Percentiles rank a stretch among this genome's conserved stretches.
phyloP scores from a whole-genome alignment of 1,140 invertebrate species.

The Cyclargus thomasi region DNA sequence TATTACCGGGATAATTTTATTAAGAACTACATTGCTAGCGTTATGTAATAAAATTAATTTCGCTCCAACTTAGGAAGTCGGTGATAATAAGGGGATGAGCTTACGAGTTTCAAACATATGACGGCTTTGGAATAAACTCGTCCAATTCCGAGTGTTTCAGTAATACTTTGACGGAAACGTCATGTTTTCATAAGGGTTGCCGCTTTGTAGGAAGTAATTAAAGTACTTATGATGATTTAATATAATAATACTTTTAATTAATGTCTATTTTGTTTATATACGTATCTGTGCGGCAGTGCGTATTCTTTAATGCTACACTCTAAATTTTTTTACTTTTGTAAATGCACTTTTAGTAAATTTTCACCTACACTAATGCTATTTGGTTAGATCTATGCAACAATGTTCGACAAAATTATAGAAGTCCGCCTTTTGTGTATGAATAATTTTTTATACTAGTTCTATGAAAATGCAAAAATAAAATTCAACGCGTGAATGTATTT shows the following conservation, averaged over 20 bases:
- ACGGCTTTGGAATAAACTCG: conserved; percentile 17
- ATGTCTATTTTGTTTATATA: no score
- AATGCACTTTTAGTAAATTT: no score
- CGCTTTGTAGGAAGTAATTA: conserved; percentile 4
- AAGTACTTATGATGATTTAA: not conserved
- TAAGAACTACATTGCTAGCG: not conserved
- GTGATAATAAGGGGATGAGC: conserved; percentile 20
- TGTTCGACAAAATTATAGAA: no score
- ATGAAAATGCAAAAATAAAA: conserved; percentile 2
- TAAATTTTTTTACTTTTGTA: no score
- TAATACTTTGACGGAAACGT: conserved; percentile 20
- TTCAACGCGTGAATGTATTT: conserved; percentile 22
- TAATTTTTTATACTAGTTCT: not conserved
- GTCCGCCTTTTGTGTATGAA: no score
- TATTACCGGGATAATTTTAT: not conserved
- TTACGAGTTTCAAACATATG: conserved; percentile 23
- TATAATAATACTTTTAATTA: not conserved
- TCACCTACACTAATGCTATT: no score
- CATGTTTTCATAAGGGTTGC: conserved; percentile 17
- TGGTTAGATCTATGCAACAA: no score
- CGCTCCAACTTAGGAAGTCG: conserved; percentile 14
- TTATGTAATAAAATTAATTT: conserved; percentile 12
- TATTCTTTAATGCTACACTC: no score
- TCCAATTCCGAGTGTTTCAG: conserved; percentile 20
- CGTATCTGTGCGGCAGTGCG: no score